phyloP scores from a whole-genome alignment of 1,140 invertebrate species.

The Lutraria rhynchaena region DNA sequence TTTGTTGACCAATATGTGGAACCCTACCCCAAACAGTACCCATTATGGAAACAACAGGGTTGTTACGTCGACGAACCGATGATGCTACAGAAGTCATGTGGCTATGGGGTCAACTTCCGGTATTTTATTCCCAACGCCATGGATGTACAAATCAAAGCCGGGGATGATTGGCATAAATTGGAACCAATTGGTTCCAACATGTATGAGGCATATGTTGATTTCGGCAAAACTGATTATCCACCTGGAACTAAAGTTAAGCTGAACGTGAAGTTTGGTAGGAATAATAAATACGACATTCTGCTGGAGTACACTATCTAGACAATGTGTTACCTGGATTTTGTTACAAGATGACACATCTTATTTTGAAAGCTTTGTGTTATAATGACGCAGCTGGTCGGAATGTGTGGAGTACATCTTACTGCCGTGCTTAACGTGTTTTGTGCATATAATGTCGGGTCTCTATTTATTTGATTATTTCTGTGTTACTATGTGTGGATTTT shows the following conservation, averaged over 20 bases:
- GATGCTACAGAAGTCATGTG: conserved; percentile 67
- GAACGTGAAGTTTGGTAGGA: conserved; percentile 73
- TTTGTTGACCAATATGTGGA: conserved; percentile 65
- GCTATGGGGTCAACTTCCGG: conserved; percentile 72
- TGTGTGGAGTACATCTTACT: no score
- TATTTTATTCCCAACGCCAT: conserved; percentile 75
- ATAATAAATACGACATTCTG: conserved; percentile 75
- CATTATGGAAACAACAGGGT: conserved; percentile 81
- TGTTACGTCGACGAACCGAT: conserved; percentile 79
- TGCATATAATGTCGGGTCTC: no score
- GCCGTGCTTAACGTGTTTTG: no score
- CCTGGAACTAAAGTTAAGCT: conserved; percentile 74
- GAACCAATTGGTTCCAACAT: conserved; percentile 70
- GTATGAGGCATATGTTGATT: conserved; percentile 76
- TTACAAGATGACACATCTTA: no score
- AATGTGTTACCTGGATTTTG: no score
- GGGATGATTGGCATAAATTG: conserved; percentile 80
- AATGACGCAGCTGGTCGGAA: no score
- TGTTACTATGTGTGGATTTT: no score
- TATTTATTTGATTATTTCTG: no score
- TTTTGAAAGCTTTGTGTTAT: no score
- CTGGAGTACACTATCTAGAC: conserved; percentile 73
- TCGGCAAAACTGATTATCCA: conserved; percentile 68
- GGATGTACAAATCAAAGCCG: conserved; percentile 78
- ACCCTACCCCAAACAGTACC: conserved; percentile 81